A percentile compares a stretch with the other conserved stretches of the same genome.
phyloP scores from a whole-genome alignment of 2,797 vertebrate genomes.

The Sebastes iracundus region DNA sequence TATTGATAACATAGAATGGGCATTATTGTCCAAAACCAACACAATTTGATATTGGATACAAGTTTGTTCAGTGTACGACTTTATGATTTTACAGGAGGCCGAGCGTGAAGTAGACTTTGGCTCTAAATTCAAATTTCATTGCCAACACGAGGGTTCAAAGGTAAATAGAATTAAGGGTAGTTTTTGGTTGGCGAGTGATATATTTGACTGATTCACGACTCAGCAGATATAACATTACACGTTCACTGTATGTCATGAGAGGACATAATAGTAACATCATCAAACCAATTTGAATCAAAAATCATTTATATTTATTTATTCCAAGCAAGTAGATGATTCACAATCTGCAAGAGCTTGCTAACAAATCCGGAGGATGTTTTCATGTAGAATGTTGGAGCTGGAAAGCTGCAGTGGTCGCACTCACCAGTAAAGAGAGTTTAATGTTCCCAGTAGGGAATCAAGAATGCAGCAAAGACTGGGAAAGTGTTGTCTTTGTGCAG shows the following conservation, averaged over 20 bases:
- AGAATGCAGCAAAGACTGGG: background rate
- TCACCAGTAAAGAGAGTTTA: background rate
- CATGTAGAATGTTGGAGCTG: background rate
- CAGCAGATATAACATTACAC: conserved; percentile 4
- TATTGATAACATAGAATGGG: background rate
- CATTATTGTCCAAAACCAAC: conserved; percentile 24
- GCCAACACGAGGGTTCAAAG: conserved; percentile 9
- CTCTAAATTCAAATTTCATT: conserved; percentile 8
- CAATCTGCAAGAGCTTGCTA: background rate
- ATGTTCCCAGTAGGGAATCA: background rate
- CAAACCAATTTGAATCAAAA: background rate
- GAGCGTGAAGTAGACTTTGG: conserved; percentile 5
- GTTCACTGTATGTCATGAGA: background rate
- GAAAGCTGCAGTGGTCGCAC: background rate
- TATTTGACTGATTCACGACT: conserved; percentile 18
- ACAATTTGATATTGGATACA: background rate
- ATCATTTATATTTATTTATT: background rate
- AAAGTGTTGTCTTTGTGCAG: background rate
- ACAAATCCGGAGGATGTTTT: background rate
- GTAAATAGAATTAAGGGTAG: background rate
- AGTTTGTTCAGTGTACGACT: background rate
- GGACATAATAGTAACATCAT: background rate
- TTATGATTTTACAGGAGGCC: conserved; percentile 13
- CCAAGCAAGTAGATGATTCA: background rate
- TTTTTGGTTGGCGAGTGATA: conserved; percentile 25